phyloP scores from a whole-genome alignment of 2,888 invertebrate species.

The Pollenia amentaria region DNA sequence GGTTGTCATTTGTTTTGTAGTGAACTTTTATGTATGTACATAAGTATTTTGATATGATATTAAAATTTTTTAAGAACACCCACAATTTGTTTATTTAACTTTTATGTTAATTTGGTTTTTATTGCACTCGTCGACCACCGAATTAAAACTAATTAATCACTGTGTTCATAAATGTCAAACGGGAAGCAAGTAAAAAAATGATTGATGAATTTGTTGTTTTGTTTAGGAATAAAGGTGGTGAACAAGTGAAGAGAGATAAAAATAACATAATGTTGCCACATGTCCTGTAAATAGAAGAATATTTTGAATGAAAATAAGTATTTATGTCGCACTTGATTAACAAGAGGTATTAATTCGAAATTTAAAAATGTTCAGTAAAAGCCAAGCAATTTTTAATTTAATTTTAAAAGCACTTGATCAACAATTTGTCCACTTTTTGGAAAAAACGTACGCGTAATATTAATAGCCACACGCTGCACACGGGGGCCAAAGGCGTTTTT shows the following conservation, averaged over 20 bases:
- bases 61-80: background rate
- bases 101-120: background rate
- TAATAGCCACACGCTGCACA: too few relatives aligned
- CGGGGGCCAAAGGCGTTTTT: too few relatives aligned
- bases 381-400: too few relatives aligned
- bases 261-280: background rate
- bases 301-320: background rate
- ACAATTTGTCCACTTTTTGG: too few relatives aligned
- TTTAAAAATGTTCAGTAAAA: too few relatives aligned
- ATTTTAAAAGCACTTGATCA: too few relatives aligned
- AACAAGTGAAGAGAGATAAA: background rate
- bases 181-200: background rate
- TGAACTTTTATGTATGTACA: too few relatives aligned
- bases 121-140: background rate
- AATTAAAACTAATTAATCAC: background rate
- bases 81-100: background rate
- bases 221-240: background rate
- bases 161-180: background rate
- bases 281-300: background rate
- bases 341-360: too few relatives aligned
- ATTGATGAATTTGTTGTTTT: background rate
- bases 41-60: too few relatives aligned
- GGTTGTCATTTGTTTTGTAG: too few relatives aligned
- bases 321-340: background rate
- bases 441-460: too few relatives aligned